phyloP scores from a whole-genome alignment of 2,113 vertebrate genomes.

The Eulacestoma nigropectus region DNA sequence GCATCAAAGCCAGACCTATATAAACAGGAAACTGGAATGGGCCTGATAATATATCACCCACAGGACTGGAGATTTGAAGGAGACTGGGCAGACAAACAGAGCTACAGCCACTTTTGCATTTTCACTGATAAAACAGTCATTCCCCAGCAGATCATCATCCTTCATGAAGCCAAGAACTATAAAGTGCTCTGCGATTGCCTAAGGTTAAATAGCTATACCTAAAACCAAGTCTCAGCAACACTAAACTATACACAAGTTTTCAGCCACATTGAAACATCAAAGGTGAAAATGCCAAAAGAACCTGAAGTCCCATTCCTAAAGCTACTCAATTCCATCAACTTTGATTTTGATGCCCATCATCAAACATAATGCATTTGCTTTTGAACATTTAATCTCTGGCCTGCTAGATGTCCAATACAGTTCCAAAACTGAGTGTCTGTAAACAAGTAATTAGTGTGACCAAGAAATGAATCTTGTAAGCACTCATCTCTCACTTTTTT shows the following conservation, averaged over 20 bases:
- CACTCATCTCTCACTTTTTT: background rate
- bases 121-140: background rate
- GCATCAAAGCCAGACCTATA: conserved; percentile 51
- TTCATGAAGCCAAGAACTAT: background rate
- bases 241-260: background rate
- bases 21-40: conserved; percentile 68
- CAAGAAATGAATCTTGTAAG: background rate
- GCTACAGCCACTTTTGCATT: conserved; percentile 25
- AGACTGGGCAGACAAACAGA: conserved; percentile 23
- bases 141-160: background rate
- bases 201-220: background rate
- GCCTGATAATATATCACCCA: conserved; percentile 40
- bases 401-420: background rate
- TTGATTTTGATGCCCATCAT: background rate
- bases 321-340: background rate
- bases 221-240: background rate
- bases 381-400: background rate
- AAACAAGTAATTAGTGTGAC: background rate
- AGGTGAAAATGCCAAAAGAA: background rate
- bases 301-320: background rate
- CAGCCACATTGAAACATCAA: background rate
- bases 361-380: background rate
- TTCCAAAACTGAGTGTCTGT: background rate
- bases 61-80: conserved; percentile 33
- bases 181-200: background rate